phyloP scores from a whole-genome alignment of 2,113 vertebrate genomes.

The Neofelis nebulosa region DNA sequence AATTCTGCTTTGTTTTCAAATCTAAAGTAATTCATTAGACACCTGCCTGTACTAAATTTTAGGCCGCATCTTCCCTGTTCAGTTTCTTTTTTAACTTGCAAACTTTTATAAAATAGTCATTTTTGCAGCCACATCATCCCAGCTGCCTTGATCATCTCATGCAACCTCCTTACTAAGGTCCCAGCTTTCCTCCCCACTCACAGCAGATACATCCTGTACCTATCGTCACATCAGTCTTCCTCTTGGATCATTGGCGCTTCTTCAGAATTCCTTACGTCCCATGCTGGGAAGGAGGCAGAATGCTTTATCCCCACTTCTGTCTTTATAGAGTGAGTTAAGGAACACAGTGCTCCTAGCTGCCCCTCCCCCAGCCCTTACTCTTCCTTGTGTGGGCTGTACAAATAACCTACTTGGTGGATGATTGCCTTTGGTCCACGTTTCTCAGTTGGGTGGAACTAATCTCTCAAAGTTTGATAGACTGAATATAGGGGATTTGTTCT shows the following conservation, averaged over 20 bases:
- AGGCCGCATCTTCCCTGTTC: not conserved
- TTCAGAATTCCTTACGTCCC: not conserved
- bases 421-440: not conserved
- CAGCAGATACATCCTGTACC: not conserved
- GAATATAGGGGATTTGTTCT: not conserved
- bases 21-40: not conserved
- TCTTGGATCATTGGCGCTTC: not conserved
- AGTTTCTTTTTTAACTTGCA: constrained; percentile 47
- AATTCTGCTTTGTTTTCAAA: not conserved
- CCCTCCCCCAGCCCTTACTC: not conserved
- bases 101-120: constrained; percentile 25
- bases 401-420: not conserved
- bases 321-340: not conserved
- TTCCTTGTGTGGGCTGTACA: not conserved
- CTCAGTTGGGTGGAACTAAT: not conserved
- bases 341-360: not conserved
- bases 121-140: not conserved
- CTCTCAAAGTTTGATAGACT: not conserved
- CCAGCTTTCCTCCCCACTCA: not conserved
- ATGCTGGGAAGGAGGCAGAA: not conserved
- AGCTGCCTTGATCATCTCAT: not conserved
- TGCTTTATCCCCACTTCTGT: not conserved
- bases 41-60: not conserved
- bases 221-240: not conserved
- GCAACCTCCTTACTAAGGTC: not conserved